Base-by-base conservation (phyloP, 1,140 invertebrate genomes). In the Latrodectus geometricus region DNA sequence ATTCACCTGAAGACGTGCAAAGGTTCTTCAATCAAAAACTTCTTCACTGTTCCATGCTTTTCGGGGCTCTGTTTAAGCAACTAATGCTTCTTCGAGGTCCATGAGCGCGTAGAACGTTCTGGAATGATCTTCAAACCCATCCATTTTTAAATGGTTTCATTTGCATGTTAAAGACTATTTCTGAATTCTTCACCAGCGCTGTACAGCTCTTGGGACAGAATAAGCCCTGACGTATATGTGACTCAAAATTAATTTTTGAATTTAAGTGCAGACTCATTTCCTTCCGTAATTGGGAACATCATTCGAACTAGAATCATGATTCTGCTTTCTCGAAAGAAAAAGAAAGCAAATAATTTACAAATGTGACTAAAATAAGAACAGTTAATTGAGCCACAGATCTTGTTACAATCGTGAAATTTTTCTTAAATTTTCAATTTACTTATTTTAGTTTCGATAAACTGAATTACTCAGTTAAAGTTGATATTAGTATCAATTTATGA, bases 131-230 rank as follows among this genome's bases (percentile, higher is more conserved):
- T 74, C 70, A n/a, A 74, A n/a, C 20, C 49, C 12, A 35, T 49
- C 14, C 66, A 48, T 52, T 68, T 65, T 82, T 82, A 82, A 82
- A 82, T 82, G 80, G 56, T 49, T 73, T 82, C 80, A 82, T 82
- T 82, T 73, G 80, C 80, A 82, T 82, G 54, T 82, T 82, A 82
- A 82, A 82, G 80, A 82, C 80, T 74, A 65, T 73, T 82, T 61
- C 78, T 68, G 20, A 23, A 69, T 69, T n/a, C 20, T 14, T 1
- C 11, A 61, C 17, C 17, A 2, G 17, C 11, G 0, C 54, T 8
- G 0, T 14, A 8, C 17, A 61, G 54, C 54, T 61, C 54, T 61
- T 11, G 54, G 54, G 54, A 61, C 54, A 61, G 17, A 17, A 61
- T 14, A 61, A 14, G 54, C 54, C 11, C 54, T 61, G 3, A 14